Base-by-base conservation (phyloP, 2,888 invertebrate species). In the Eupithecia tripunctaria region DNA sequence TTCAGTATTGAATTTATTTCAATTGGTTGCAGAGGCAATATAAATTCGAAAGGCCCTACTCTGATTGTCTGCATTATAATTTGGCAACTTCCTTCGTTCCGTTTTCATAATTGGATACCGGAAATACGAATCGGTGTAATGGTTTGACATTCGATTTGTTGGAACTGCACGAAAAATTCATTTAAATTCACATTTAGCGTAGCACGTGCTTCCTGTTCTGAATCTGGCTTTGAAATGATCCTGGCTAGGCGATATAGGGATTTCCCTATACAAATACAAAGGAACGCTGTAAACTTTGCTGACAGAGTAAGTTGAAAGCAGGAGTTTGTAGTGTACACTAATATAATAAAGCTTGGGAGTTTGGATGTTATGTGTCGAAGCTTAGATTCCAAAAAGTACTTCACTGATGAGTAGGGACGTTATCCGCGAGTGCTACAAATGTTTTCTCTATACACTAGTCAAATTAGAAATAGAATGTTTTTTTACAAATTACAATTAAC, bases 1-100 rank as follows among this genome's bases (percentile, higher is more conserved):
- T 7, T 32, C 2, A 32, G 0, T 4, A 32, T 32, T 32, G 5
- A 32, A 32, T 32, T 32, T 32, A 32, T 32, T 32, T 0, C 32
- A 32, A 32, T 32, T 32, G 32, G 6, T 32, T 32, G 32, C 4
- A 1, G 32, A 56, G 12, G 25, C 21, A 27, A 29, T 43, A 56
- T 51, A 67, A 32, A 51, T 51, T 67, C 51, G 51, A 56, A 3
- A 21, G 51, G n/a, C n/a, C 4, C 0, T 14, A 56, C 56, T 36
- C 18, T 41, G 67, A n/a, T 32, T 56, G 71, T 68, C 67, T 67
- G 27, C 67, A 65, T 73, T 73, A 73, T 68, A 68, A 74, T 80
- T 78, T 80, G 78, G 78, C 72, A 76, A 78, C 78, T 78, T 80
- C 80, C 79, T 77, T 74, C 67, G 68, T 64, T 72, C 64, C 70